Percentiles rank a stretch among this genome's conserved stretches.
Evolutionary conservation across 2,888 invertebrate species (phyloP).

Genomic region (Leucophenga maculata): DNA sequence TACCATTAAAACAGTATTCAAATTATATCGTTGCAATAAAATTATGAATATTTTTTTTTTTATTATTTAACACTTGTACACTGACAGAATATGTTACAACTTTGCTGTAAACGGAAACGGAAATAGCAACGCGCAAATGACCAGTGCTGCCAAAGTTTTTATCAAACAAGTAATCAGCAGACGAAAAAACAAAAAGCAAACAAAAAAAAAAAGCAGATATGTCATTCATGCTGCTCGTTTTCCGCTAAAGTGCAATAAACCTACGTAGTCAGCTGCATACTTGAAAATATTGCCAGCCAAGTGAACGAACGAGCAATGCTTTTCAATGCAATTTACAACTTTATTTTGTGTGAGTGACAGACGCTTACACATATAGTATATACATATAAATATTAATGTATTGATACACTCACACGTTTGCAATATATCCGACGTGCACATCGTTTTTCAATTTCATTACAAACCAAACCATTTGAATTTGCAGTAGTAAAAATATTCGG

Average conservation of each 20-base stretch:
- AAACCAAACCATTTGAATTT: background rate
- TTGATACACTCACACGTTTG: background rate
- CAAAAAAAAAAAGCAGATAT: background rate
- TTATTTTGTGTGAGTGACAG: constrained; percentile 46
- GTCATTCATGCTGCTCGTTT: constrained; percentile 36
- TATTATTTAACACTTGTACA: too few species aligned
- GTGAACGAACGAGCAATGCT: constrained; percentile 31
- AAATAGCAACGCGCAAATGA: constrained; percentile 13
- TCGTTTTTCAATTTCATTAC: constrained; percentile 35
- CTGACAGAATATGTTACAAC: background rate
- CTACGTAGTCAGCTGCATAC: background rate
- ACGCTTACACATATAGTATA: background rate
- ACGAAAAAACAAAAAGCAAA: constrained; percentile 8
- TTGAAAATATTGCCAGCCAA: background rate
- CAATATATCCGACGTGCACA: constrained; percentile 29
- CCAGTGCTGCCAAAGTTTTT: background rate
- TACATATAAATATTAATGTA: background rate
- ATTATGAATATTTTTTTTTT: too few species aligned
- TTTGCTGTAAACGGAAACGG: constrained; percentile 30
- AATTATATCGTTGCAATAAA: too few species aligned
- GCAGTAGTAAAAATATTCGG: too few species aligned
- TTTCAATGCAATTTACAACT: constrained; percentile 41
- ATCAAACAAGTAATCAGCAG: constrained; percentile 12
- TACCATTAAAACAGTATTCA: too few species aligned
- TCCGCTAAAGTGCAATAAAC: constrained; percentile 22